These are phyloP conservation scores for Athripsodes cinereus DNA, from an alignment of 2,888 invertebrate species.

Conservation along the genomic window DNA sequence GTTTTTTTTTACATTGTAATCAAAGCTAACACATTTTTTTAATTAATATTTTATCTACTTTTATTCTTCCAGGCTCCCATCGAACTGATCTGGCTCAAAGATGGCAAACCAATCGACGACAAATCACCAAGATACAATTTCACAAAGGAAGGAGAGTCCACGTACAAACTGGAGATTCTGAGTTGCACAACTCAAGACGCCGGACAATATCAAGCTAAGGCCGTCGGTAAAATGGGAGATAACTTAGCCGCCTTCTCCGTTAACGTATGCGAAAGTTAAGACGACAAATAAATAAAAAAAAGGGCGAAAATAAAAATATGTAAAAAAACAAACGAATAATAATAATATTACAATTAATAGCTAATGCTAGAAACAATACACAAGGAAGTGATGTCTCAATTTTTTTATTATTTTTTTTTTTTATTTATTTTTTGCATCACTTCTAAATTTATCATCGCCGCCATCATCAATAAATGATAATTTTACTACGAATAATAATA, in stretches of 20 bases:
- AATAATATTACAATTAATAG: neutral
- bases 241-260: constrained; percentile 79
- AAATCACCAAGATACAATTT: constrained; percentile 69
- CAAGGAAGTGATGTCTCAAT: neutral
- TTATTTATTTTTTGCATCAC: neutral
- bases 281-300: neutral
- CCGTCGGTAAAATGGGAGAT: constrained; percentile 81
- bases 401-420: neutral
- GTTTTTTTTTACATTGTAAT: too few species aligned
- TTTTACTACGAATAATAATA: neutral
- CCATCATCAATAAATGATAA: neutral
- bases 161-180: constrained; percentile 72
- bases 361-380: neutral
- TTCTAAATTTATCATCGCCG: too few species aligned
- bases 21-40: too few species aligned
- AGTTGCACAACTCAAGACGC: constrained; percentile 70
- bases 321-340: neutral
- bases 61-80: constrained; percentile 48
- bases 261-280: constrained; percentile 59
- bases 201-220: constrained; percentile 83
- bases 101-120: constrained; percentile 85
- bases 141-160: constrained; percentile 73
- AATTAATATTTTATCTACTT: too few species aligned
- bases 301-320: neutral
- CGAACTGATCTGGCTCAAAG: constrained; percentile 81